Conservation (phyloP, 1,140 invertebrate genomes). For the Drosophila santomea region DNA sequence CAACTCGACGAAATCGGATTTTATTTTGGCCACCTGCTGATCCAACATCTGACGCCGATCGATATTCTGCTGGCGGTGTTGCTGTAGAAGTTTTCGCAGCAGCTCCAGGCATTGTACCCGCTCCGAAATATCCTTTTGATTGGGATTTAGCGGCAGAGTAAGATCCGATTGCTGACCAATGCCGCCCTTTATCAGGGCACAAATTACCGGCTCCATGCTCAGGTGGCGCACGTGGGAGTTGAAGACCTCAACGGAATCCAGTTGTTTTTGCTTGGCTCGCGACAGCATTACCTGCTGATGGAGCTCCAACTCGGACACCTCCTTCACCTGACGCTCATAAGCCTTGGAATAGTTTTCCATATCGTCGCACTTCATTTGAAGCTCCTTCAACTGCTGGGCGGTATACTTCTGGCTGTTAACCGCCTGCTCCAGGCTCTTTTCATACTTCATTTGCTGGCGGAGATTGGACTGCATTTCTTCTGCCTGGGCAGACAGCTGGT, state of each 20-base stretch:
- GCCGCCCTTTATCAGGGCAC: constrained; percentile 11
- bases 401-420: constrained; percentile 38
- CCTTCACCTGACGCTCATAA: constrained; percentile 49
- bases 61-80: constrained; percentile 15
- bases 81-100: constrained; percentile 18
- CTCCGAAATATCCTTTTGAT: constrained; percentile 18
- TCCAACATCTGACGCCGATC: constrained; percentile 35
- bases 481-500: neutral
- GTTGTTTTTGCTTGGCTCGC: constrained; percentile 63
- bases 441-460: constrained; percentile 16
- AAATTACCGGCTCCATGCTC: constrained; percentile 33
- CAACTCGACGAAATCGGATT: constrained; percentile 10
- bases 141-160: constrained; percentile 49
- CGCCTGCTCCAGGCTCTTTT: constrained; percentile 23
- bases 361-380: constrained; percentile 36
- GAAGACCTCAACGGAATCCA: constrained; percentile 60
- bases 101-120: constrained; percentile 20
- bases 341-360: constrained; percentile 32
- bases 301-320: constrained; percentile 37
- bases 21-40: constrained; percentile 10
- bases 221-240: constrained; percentile 53
- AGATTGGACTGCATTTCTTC: constrained; percentile 1
- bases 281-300: constrained; percentile 70
- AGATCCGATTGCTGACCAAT: constrained; percentile 27
- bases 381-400: constrained; percentile 23